phyloP scores from a whole-genome alignment of 2,113 vertebrate species.

The Gymnogyps californianus region DNA sequence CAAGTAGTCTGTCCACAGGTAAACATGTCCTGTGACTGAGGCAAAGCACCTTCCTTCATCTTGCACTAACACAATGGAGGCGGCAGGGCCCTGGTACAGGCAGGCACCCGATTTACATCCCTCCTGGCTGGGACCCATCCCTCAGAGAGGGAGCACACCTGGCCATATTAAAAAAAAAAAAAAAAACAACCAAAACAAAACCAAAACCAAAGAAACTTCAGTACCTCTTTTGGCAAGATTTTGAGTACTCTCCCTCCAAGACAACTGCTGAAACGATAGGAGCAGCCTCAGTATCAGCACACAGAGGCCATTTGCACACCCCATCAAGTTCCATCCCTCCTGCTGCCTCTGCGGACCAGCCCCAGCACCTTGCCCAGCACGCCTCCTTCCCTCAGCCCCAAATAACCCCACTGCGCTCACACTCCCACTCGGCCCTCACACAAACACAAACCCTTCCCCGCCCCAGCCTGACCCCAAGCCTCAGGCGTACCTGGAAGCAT shows the following conservation, averaged over 20 bases:
- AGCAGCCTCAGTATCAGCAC: neutral
- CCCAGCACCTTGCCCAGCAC: neutral
- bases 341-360: neutral
- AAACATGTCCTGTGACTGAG: neutral
- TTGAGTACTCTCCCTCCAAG: neutral
- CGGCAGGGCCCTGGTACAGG: neutral
- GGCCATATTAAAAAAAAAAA: neutral
- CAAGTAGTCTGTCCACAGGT: neutral
- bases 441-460: fast-evolving
- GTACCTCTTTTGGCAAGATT: neutral
- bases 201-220: neutral
- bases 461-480: neutral
- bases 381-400: neutral
- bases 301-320: neutral
- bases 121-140: neutral
- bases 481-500: neutral
- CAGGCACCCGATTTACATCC: too few species aligned
- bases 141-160: fast-evolving
- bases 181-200: neutral
- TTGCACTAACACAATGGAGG: neutral
- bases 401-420: neutral
- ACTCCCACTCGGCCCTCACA: neutral
- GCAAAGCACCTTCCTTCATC: neutral
- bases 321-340: neutral
- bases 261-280: fast-evolving